Evolutionary conservation across 1,140 invertebrate species (phyloP), one percentile per base, ranked within the genome.

Genomic region (Drosophila pruinosa): DNA sequence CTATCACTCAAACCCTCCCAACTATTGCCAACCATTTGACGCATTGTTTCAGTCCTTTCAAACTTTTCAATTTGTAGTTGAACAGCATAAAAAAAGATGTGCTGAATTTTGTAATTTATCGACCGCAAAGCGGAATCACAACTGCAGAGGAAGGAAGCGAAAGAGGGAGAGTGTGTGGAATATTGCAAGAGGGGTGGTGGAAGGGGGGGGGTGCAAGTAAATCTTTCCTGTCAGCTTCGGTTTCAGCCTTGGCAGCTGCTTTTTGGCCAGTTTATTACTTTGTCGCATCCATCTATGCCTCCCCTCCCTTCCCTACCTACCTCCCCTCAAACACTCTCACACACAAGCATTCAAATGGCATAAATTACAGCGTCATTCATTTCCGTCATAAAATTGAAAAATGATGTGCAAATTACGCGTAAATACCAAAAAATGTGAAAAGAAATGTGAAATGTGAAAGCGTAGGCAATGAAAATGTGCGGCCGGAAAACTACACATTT

Each of bases 381-480:
- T 86, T 86, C 81, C 81, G 78, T 68, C 81, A 86, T 86, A 88
- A 86, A 86, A 86, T 86, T 86, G 81, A 86, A 86, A 88, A 88
- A 86, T 86, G 82, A 63, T 88, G 82, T 88, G 81, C 82, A 86
- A 86, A 86, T 86, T 86, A 86, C 78, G 82, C 86, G 82, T 82
- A 88, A 88, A 88, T 85, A 78, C 62, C 72, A 71, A 79, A 78
- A 47, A 64, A 47, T 48, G 4, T 8, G n/a, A 45, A 64, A 61
- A 47, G 39, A 61, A 50, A 54, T 59, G n/a, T 50, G 75, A 58
- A 45, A 57, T n/a, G n/a, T n/a, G n/a, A n/a, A n/a, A n/a, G n/a
- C n/a, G 8, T 19, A 58, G 48, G 63, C 54, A 71, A 64, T 57
- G 74, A 75, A 86, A 88, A 77, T 74, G 63, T 68, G 69, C 26